A percentile compares a stretch with the other conserved stretches of the same genome.
Evolutionary conservation across 2,888 invertebrate genomes (phyloP).

Genomic region (Sturmia bella): DNA sequence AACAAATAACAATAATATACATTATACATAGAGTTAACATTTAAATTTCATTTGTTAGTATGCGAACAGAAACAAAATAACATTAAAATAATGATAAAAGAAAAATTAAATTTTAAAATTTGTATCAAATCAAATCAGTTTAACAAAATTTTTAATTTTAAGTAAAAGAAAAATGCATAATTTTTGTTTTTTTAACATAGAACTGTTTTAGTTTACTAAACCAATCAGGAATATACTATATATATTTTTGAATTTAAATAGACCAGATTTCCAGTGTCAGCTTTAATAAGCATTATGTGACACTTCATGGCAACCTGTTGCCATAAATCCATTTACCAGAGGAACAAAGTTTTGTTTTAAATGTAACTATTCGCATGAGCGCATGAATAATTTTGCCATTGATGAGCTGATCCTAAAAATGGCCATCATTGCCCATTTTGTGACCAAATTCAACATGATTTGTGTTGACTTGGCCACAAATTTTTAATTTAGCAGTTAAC

Average conservation of each 20-base stretch:
- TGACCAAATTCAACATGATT: too few relatives aligned
- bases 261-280: too few relatives aligned
- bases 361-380: too few relatives aligned
- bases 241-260: neutral
- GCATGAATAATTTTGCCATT: too few relatives aligned
- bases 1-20: slow-evolving; percentile 62
- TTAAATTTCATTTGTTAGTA: slow-evolving; percentile 57
- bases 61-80: slow-evolving; percentile 26
- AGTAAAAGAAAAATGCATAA: slow-evolving; percentile 20
- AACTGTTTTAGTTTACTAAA: slow-evolving; percentile 60
- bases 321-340: too few relatives aligned
- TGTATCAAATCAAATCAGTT: slow-evolving; percentile 12
- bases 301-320: too few relatives aligned
- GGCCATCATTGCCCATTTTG: too few relatives aligned
- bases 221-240: slow-evolving; percentile 14
- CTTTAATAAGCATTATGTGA: too few relatives aligned
- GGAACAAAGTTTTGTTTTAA: too few relatives aligned
- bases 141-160: slow-evolving; percentile 3
- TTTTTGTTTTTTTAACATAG: slow-evolving; percentile 50
- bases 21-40: slow-evolving; percentile 63
- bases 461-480: too few relatives aligned
- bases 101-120: neutral
- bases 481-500: too few relatives aligned
- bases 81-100: slow-evolving; percentile 14
- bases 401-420: too few relatives aligned